phyloP scores from a whole-genome alignment of 92 coral and sea anemone genomes.

The Phenganax stokvisi region DNA sequence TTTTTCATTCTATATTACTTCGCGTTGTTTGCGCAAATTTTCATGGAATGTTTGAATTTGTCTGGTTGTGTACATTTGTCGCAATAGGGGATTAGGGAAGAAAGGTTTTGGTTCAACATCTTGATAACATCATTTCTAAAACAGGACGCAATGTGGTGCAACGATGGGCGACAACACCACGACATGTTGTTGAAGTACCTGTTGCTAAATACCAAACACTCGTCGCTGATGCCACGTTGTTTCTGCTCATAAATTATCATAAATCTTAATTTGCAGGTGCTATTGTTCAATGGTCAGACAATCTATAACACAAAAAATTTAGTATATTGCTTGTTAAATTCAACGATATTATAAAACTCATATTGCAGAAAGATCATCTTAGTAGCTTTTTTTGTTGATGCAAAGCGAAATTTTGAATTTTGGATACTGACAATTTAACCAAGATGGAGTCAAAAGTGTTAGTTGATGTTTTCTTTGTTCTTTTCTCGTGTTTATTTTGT shows the following conservation, averaged over 20 bases:
- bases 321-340: neutral
- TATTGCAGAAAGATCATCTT: neutral
- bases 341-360: neutral
- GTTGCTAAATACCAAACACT: neutral
- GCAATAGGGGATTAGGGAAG: constrained; percentile 25
- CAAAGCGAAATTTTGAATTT: neutral
- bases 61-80: neutral
- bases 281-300: neutral
- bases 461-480: neutral
- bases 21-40: constrained; percentile 5
- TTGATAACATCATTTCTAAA: constrained; percentile 37
- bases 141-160: constrained; percentile 9
- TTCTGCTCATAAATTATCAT: constrained; percentile 10
- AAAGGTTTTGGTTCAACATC: constrained; percentile 22
- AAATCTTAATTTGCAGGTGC: constrained; percentile 19
- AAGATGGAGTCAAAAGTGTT: neutral
- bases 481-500: constrained; percentile 20
- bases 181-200: constrained; percentile 1
- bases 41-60: neutral
- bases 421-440: neutral
- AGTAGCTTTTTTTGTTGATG: neutral
- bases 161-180: neutral
- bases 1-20: neutral
- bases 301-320: neutral
- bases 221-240: constrained; percentile 12